phyloP scores from a whole-genome alignment of 1,140 invertebrate genomes.

The Temnothorax longispinosus region DNA sequence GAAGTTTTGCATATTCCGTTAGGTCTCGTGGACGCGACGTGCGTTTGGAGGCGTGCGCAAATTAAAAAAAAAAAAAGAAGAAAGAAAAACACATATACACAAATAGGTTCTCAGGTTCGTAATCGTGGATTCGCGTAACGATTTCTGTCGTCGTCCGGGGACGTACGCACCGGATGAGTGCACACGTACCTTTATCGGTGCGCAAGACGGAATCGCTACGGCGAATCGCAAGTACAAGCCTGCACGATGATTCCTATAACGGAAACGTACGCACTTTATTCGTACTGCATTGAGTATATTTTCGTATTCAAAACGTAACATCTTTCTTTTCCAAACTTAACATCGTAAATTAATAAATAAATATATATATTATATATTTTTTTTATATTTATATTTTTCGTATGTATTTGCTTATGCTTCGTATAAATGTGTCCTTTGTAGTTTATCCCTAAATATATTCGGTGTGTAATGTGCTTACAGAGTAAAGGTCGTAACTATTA shows the following conservation, averaged over 20 bases:
- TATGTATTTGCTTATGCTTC: constrained; percentile 61
- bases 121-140: constrained; percentile 57
- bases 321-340: constrained; percentile 79
- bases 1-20: constrained; percentile 64
- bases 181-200: not conserved
- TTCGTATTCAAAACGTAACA: constrained; percentile 77
- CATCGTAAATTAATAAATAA: constrained; percentile 83
- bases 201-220: not conserved
- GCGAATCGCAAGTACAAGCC: constrained; percentile 42
- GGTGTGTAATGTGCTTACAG: constrained; percentile 63
- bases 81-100: constrained; percentile 19
- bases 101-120: constrained; percentile 50
- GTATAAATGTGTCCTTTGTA: constrained; percentile 69
- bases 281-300: constrained; percentile 76
- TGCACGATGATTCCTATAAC: constrained; percentile 34
- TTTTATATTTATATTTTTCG: constrained; percentile 72
- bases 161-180: not conserved
- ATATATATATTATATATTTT: constrained; percentile 79
- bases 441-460: constrained; percentile 59
- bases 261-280: constrained; percentile 75
- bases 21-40: constrained; percentile 55
- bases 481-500: constrained; percentile 75
- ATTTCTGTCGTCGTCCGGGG: constrained; percentile 10
- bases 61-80: not conserved
- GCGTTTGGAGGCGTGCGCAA: constrained; percentile 64